Evolutionary conservation across 1,140 invertebrate genomes (phyloP).

Genomic region (Microplitis mediator): DNA sequence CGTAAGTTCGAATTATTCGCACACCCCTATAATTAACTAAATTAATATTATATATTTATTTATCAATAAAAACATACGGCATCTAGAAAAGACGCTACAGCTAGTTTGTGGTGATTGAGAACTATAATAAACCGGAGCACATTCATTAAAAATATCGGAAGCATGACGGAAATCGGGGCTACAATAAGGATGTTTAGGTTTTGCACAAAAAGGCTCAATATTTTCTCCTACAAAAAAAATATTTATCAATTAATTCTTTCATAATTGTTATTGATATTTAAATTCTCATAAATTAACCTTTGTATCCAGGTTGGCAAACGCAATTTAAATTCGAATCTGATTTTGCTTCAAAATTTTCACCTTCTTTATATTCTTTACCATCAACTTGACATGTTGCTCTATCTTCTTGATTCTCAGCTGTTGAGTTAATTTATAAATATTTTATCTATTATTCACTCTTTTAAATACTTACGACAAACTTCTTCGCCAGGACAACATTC

Average conservation of each 20-base stretch:
- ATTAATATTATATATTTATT: no score
- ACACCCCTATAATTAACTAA: no score
- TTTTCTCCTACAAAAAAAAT: slow-evolving; percentile 40
- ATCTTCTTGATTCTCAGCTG: slow-evolving; percentile 26
- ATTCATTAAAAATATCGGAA: slow-evolving; percentile 32
- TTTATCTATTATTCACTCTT: background rate
- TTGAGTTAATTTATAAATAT: background rate
- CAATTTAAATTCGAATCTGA: slow-evolving; percentile 30
- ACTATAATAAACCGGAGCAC: slow-evolving; percentile 40
- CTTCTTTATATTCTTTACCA: slow-evolving; percentile 40
- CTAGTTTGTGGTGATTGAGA: slow-evolving; percentile 28
- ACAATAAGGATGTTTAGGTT: slow-evolving; percentile 25
- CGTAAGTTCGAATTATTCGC: no score
- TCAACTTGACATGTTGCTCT: slow-evolving; percentile 39
- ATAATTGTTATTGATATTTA: background rate
- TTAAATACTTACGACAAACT: slow-evolving; percentile 41
- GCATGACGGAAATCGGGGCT: slow-evolving; percentile 25
- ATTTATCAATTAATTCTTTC: background rate
- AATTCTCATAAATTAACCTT: slow-evolving; percentile 29
- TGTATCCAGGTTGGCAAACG: slow-evolving; percentile 36
- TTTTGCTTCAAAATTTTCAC: slow-evolving; percentile 33
- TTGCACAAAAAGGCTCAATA: slow-evolving; percentile 43
- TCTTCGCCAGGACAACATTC: slow-evolving; percentile 33
- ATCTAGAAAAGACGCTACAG: slow-evolving; percentile 39
- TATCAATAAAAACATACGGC: slow-evolving; percentile 50